Base-by-base conservation (phyloP, 2,888 invertebrate species). In the Sesamia inferens region DNA sequence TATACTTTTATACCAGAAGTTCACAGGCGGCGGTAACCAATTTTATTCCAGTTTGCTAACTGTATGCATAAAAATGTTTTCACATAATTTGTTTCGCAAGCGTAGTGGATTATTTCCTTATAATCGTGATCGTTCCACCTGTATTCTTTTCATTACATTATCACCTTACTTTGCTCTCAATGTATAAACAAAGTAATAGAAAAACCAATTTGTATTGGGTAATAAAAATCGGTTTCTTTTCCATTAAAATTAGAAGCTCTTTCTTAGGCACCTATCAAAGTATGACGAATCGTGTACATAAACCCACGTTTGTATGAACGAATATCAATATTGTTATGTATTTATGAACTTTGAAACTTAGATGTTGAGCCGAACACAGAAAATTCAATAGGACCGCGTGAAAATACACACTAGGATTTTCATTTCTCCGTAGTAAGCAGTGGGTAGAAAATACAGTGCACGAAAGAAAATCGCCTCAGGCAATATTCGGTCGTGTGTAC, bases 91-190 rank as follows among this genome's bases (percentile, higher is more conserved):
- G 5, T 31, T 61, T 31, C 1, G 5, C 11, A 22, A 14, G 19
- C 22, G 19, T n/a, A n/a, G 24, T 19, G 13, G 24, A 54, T 54
- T 72, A 62, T 74, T 72, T 57, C 16, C 8, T 19, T 42, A 24
- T 42, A 69, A 77, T 69, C 22, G 6, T 5, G n/a, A 68, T 57
- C 69, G 24, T 58, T 78, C 14, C 22, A 58, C 70, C 24, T 51
- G 14, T 57, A 14, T 22, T 74, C 57, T 70, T 78, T 74, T 51
- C 14, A 44, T 77, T 58, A 77, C 24, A 77, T 74, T 70, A 70
- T 58, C 48, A 19, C 14, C 24, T 44, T 44, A 44, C 16, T 69
- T 58, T 58, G 14, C 6, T 44, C 5, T 1, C 1, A 42, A 57
- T 57, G 16, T n/a, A 14, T 58, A 58, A 73, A 48, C 57, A 42